Evolutionary conservation across 2,113 vertebrate species (phyloP).

Genomic region (Limanda limanda): DNA sequence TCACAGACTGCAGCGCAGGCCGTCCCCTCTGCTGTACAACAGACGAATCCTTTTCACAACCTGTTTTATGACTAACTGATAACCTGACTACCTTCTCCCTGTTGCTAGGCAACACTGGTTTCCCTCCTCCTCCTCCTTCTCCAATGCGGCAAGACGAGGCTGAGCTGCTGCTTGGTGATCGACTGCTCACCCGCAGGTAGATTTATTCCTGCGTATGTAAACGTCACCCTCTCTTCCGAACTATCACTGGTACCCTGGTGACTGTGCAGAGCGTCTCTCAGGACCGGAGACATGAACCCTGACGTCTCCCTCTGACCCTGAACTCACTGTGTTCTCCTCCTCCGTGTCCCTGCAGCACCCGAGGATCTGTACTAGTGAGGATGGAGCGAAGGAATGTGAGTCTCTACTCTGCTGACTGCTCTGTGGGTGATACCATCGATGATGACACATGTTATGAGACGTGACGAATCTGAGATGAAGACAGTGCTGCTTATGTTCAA

Average conservation of each 20-base stretch:
- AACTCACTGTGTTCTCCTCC: conserved; percentile 2
- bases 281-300: conserved; percentile 6
- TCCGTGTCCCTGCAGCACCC: background rate
- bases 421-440: conserved; percentile 34
- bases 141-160: conserved; percentile 71
- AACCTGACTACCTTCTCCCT: conserved; percentile 58
- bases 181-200: conserved; percentile 37
- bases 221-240: background rate
- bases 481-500: conserved; percentile 10
- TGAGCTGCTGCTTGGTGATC: conserved; percentile 44
- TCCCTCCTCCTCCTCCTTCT: conserved; percentile 39
- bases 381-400: background rate
- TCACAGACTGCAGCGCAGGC: conserved; percentile 7
- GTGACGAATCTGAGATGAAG: conserved; percentile 36
- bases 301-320: conserved; percentile 2
- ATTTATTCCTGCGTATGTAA: conserved; percentile 31
- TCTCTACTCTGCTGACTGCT: conserved; percentile 44
- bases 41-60: conserved; percentile 41
- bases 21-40: conserved; percentile 26
- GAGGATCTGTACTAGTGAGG: conserved; percentile 11
- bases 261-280: background rate
- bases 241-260: background rate
- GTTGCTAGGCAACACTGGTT: conserved; percentile 80
- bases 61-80: conserved; percentile 57
- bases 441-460: conserved; percentile 33